Base-by-base conservation (phyloP, 2,797 vertebrate genomes). In the Sebastes hubbsi region DNA sequence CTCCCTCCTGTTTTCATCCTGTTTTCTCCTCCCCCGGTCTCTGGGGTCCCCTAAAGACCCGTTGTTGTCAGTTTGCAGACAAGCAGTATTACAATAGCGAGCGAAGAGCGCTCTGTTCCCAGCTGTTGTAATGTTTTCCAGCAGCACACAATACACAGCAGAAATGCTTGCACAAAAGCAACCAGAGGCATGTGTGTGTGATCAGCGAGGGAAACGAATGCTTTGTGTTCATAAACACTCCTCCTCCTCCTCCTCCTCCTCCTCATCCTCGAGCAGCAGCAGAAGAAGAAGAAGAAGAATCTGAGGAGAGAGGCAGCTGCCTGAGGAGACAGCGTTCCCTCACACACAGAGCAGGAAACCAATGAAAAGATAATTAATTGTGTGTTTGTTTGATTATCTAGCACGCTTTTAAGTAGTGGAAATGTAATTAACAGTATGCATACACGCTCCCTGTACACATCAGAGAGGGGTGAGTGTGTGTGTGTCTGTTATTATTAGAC, bases 281-380 rank as follows among this genome's bases (percentile, higher is more conserved):
- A 36, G 34, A 36, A 36, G 32, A 34, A 34, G 52, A 24, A 54
- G 62, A 62, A 42, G 52, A 24, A 54, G 30, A 65, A 64, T 65
- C 30, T 18, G 27, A 34, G 25, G 61, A 72, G 73, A 22, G 36
- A 74, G 38, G 78, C 65, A 42, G 60, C 82, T 30, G 62, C 64
- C 70, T 6, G 13, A 64, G 67, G 54, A 77, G 54, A 73, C 30
- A 9, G 32, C 6, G 14, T 49, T 49, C 20, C 74, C 63, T 74
- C 65, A 20, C 69, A 54, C 38, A 24, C 34, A 36, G 75, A 75
- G 61, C 60, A 71, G 66, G 52, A 80, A 78, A 81, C 52, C 29
- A 79, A 65, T 60, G 72, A 70, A 55, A 55, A 24, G 49, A 77
- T 82, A 80, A 88, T 84, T 86, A 86, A 72, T 78, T 67, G 69